Conservation (phyloP, 2,113 vertebrate genomes). For the Eurypyga helias region DNA sequence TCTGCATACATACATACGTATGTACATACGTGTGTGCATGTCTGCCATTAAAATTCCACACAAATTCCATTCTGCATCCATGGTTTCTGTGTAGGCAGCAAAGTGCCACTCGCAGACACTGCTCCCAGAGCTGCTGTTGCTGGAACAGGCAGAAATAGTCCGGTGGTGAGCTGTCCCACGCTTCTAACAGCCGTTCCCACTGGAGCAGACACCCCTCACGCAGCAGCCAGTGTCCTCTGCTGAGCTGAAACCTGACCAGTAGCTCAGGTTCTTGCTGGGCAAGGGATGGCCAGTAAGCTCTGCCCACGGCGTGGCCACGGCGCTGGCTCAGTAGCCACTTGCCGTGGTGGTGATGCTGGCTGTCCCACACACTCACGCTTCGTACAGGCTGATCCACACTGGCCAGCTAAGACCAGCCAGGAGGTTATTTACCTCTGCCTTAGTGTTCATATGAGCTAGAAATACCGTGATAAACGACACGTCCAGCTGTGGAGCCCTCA, state of each 20-base stretch:
- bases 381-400: rapidly evolving
- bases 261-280: neutral
- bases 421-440: neutral
- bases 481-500: no score
- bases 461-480: neutral
- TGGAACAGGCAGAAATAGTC: neutral
- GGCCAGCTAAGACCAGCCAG: neutral
- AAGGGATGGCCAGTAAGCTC: neutral
- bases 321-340: neutral
- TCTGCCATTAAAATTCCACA: neutral
- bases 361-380: no score
- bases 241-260: neutral
- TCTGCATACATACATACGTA: neutral
- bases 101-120: neutral
- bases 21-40: neutral
- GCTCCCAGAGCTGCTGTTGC: neutral
- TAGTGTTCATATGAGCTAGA: neutral
- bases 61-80: neutral
- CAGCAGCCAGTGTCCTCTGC: neutral
- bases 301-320: neutral
- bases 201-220: neutral
- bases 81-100: neutral
- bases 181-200: no score
- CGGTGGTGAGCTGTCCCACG: neutral
- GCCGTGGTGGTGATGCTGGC: no score